Base-by-base conservation (phyloP, 1,140 invertebrate species). In the Orchestia grillus region DNA sequence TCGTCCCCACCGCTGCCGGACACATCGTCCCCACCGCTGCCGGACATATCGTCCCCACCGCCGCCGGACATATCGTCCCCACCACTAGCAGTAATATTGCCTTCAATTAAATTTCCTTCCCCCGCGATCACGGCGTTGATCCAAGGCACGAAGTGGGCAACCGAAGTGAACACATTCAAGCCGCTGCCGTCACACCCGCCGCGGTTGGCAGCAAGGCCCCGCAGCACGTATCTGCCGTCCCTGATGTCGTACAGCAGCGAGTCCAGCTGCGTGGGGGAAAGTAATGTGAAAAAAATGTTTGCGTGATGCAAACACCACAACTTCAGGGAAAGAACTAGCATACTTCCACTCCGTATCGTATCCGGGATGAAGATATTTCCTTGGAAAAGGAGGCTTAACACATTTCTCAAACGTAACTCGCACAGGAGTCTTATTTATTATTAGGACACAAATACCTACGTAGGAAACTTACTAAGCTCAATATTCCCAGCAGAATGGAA, bases 61-160 rank as follows among this genome's bases (percentile, higher is more conserved):
- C 62, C 36, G 62, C 62, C 28, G 62, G 28, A 36, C 28, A 77
- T 28, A 36, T 77, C 62, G 1, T 77, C 62, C 62, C 11, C 11
- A 77, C 62, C 62, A 36, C 62, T 77, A 28, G 11, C 62, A 1
- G 28, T 3, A 8, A 77, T 28, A 36, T 77, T 28, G 1, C 36
- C 62, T 36, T 77, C 15, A 23, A 77, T 36, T 28, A 15, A 36
- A 28, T 77, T 15, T 77, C 36, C 15, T 23, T 23, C 28, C 28
- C 15, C 88, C 41, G 88, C 8, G 40, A 94, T 45, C 8, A 94
- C 36, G 36, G 41, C 41, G 92, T 94, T 15, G 44, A 94, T 94
- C 92, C 92, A 94, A 19, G 92, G 92, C 44, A 94, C 36, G 44
- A 94, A 94, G 44, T 94, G 92, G 19, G 44, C 43, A 44, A 94